A percentile compares a stretch with the other conserved stretches of the same genome.
Conservation (phyloP, 2,888 invertebrate genomes). For the Drosophila longiperda region DNA sequence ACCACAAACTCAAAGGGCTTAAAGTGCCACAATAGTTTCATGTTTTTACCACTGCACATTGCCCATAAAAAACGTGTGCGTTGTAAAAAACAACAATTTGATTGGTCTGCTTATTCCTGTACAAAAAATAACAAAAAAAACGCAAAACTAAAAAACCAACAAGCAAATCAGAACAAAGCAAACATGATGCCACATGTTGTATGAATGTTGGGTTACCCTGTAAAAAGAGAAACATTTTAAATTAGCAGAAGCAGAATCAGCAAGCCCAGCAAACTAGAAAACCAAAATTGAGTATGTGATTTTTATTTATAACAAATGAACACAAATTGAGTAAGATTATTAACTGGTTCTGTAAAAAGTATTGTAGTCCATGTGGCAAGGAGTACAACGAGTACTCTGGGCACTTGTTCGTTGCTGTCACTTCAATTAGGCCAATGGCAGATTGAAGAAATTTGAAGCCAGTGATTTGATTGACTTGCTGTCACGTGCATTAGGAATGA, state of each 20-base stretch:
- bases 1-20: slow-evolving; percentile 31
- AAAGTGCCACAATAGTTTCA: slow-evolving; percentile 36
- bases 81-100: slow-evolving; percentile 33
- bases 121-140: neutral
- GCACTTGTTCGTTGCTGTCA: slow-evolving; percentile 15
- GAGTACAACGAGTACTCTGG: neutral
- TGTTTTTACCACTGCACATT: slow-evolving; percentile 47
- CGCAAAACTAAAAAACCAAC: neutral
- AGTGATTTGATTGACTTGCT: slow-evolving; percentile 53
- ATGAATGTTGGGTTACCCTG: slow-evolving; percentile 34
- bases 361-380: neutral
- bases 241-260: neutral
- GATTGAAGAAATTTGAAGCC: slow-evolving; percentile 16
- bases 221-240: neutral
- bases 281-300: neutral
- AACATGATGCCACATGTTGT: neutral
- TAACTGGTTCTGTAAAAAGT: neutral
- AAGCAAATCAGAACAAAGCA: neutral
- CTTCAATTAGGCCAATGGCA: slow-evolving; percentile 52
- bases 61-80: slow-evolving; percentile 19
- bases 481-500: slow-evolving; percentile 67
- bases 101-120: slow-evolving; percentile 43
- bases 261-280: neutral
- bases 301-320: neutral
- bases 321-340: neutral